Evolutionary conservation across 2,888 invertebrate genomes (phyloP), one percentile per base, ranked within the genome.

Genomic region (Portevinia maculata): DNA sequence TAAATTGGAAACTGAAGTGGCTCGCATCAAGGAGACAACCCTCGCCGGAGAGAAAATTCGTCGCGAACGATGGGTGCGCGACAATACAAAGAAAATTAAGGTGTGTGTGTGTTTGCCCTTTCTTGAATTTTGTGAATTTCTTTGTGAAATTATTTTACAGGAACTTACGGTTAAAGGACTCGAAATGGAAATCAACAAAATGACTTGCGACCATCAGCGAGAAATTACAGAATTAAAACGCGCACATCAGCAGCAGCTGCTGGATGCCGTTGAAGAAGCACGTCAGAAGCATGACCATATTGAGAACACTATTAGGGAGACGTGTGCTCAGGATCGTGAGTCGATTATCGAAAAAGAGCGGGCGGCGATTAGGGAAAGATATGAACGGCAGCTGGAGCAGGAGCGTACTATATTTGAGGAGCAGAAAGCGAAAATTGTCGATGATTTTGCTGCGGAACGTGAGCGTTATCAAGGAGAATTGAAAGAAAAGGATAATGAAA

Each of bases 101-200:
- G 96, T 95, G 24, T 48, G 9, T 3, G 6, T 4, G 8, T 30
- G 1, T 32, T 15, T 1, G 11, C 9, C 4, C n/a, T n/a, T 34
- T 13, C 4, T n/a, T 21, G n/a, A n/a, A n/a, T 34, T 46, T 24
- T 7, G 13, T 44, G 44, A 48, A 30, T 9, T 17, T 19, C 46
- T 32, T 48, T 32, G 8, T 55, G n/a, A 9, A n/a, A 13, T 48
- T 19, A 17, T 46, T 24, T 44, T 55, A 5, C 28, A 94, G 95
- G 96, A 96, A 88, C 91, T 96, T 87, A 96, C 97, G 3, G 95
- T 97, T 0, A 96, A 96, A 91, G 96, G 96, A 0, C 89, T 97
- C n/a, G 96, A 97, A 89, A 94, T 95, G 0, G 97, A 97, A 89
- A 92, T 97, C 2, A 93, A 95, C 21, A 94, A 93, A 86, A 95